Base-by-base conservation (phyloP, 2,888 invertebrate genomes). In the Cynaeus angustus region DNA sequence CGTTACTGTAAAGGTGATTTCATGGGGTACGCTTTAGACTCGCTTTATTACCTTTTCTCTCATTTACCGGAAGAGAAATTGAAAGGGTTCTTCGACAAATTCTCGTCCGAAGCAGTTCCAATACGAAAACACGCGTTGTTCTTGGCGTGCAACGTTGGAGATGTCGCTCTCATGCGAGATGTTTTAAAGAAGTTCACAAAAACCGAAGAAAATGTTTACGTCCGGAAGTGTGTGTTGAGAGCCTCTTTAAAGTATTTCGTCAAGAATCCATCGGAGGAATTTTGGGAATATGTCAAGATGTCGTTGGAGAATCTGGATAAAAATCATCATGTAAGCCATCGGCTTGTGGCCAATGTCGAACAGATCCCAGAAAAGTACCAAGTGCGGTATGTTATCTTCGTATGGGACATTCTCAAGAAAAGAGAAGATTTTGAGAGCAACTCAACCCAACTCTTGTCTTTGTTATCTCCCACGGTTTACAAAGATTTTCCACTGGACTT, bases 171-270 rank as follows among this genome's bases (percentile, higher is more conserved):
- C n/a, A 37, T 3, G 28, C 16, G 14, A 21, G 2, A 21, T 4
- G 2, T 21, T 4, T 21, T 21, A 21, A 21, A 21, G 21, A 21
- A 4, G 37, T 59, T 67, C 30, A 67, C 48, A 12, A 50, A 67
- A 21, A 50, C 10, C 8, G 72, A 72, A 41, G 53, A 59, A 48
- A 72, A 72, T 58, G 43, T 65, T 9, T 72, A 68, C 7, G 69
- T 53, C 10, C 56, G 58, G 38, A 62, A 69, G n/a, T 66, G 69
- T 37, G n/a, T 58, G 4, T 69, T 62, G 33, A 53, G 45, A 12
- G 68, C 68, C 33, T 66, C 69, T 13, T 64, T 69, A 21, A 66
- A 69, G 37, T 72, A 70, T 48, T 72, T 72, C 43, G 38, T 58
- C 10, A 61, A 53, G 12, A 46, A 70, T 26, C 53, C 61, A 2